Base-by-base conservation (phyloP, 2,888 invertebrate species). In the Neoitamus cyanurus region DNA sequence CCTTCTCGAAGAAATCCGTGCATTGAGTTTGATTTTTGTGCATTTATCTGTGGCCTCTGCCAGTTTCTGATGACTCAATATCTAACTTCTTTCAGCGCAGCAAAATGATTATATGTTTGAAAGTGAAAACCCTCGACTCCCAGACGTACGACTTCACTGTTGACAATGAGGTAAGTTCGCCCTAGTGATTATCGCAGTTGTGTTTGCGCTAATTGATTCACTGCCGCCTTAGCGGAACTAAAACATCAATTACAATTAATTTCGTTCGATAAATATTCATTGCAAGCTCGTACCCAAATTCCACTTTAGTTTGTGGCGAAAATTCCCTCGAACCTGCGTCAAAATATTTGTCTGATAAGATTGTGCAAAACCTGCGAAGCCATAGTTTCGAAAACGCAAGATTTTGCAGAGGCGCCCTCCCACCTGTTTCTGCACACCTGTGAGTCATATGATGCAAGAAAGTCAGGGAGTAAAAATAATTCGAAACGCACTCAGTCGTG, bases 61-160 rank as follows among this genome's bases (percentile, higher is more conserved):
- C 25, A 6, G 11, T 34, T 13, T 20, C n/a, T 34, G 42, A 30
- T 46, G 7, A 46, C 1, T 20, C 5, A 37, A 80, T 58, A 34
- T 58, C 31, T 25, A 11, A 42, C 7, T 28, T 30, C 25, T 80
- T 80, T 20, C 73, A 85, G 36, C 37, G 28, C 37, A 83, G 6
- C 42, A 90, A 89, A 70, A 91, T 90, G 90, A 89, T 91, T 88
- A 96, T 97, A 92, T 94, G 95, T 88, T 93, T 97, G 88, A 97
- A 96, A 88, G 96, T 97, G 88, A 97, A 97, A 92, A 97, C 97
- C 86, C 93, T 97, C 90, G 97, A 97, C 93, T 96, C 97, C 46
- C 95, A 94, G 90, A 96, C 97, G 92, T 96, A 97, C 90, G 92
- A 93, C 73, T 97, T 97, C 91, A 93, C 93, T 82, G 95, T 97